Percentiles rank a stretch among this genome's conserved stretches.
Evolutionary conservation across 2,888 invertebrate species (phyloP).

Genomic region (Heliconius ethilla): DNA sequence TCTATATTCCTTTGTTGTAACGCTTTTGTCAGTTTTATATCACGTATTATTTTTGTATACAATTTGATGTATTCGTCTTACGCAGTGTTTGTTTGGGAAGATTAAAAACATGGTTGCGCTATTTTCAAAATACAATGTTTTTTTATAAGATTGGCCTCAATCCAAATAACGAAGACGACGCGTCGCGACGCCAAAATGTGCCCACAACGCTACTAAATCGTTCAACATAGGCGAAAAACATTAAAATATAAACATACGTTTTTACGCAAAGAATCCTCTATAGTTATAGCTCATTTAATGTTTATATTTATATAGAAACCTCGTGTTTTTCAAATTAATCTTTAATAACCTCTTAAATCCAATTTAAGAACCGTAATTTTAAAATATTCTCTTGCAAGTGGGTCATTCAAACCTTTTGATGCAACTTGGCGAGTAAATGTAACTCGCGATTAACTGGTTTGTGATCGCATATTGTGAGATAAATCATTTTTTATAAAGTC

Average conservation of each 20-base stretch:
- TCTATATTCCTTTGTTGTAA: background rate
- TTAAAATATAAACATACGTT: conserved; percentile 48
- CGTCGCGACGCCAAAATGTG: conserved; percentile 41
- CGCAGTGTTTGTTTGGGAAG: conserved; percentile 38
- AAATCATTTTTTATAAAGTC: background rate
- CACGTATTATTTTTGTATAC: background rate
- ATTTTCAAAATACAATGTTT: conserved; percentile 42
- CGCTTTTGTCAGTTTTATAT: background rate
- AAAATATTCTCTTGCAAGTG: conserved; percentile 8
- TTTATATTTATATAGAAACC: background rate
- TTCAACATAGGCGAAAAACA: conserved; percentile 51
- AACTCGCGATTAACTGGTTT: conserved; percentile 15
- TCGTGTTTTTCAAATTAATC: background rate
- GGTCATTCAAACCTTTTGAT: conserved; percentile 15
- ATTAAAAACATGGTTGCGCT: conserved; percentile 26
- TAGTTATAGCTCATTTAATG: background rate
- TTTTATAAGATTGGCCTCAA: conserved; percentile 54
- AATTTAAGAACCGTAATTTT: conserved; percentile 4
- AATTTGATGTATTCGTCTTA: background rate
- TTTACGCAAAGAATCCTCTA: background rate
- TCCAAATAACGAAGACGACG: conserved; percentile 53
- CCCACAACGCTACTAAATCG: conserved; percentile 47
- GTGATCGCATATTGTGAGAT: conserved; percentile 1
- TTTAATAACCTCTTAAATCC: background rate
- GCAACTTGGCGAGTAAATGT: conserved; percentile 9